Percentiles rank a stretch among this genome's conserved stretches.
Conservation (phyloP, 2,113 vertebrate genomes). For the rat (Rattus norvegicus) region GRCr8 NC_086019.1:155585001-155585500, state of each 20-base stretch:
- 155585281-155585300: not conserved
- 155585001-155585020: not conserved
- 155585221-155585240: not conserved
- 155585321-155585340: not conserved
- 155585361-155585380: not conserved
- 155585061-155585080: not conserved
- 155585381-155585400: not conserved
- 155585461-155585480: not conserved
- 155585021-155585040: not conserved
- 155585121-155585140: not conserved
- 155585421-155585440: not conserved
- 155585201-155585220: not conserved
- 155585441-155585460: too few species aligned
- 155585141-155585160: not conserved
- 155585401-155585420: not conserved
- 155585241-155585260: not conserved
- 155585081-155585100: conserved; percentile 25
- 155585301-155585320: not conserved
- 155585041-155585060: not conserved
- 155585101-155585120: not conserved
- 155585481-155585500: not conserved
- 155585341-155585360: not conserved
- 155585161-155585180: not conserved
- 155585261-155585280: not conserved
- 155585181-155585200: not conserved